phyloP scores from a whole-genome alignment of 1,140 invertebrate genomes.

The Drosophila parabipectinata region DNA sequence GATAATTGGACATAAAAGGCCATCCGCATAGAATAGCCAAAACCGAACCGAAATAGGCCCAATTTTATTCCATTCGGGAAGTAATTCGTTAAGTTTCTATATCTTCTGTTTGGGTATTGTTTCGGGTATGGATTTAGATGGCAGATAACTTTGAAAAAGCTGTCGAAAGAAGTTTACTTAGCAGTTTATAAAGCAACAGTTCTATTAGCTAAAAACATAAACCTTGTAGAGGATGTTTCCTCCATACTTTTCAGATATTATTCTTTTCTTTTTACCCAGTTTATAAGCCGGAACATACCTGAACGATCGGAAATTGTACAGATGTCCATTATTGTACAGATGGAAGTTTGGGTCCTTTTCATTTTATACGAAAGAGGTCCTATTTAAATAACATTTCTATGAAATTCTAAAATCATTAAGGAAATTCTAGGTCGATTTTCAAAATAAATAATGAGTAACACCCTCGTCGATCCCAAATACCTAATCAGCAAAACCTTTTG shows the following conservation, averaged over 20 bases:
- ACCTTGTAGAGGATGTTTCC: too few relatives aligned
- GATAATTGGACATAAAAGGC: constrained; percentile 68
- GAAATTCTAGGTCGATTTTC: too few relatives aligned
- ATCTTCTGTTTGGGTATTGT: constrained; percentile 9
- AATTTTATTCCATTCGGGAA: constrained; percentile 26
- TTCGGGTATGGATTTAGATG: background rate
- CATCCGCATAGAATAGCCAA: constrained; percentile 38
- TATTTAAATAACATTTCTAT: too few relatives aligned
- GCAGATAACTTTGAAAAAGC: background rate
- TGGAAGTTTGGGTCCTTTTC: too few relatives aligned
- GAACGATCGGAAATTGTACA: too few relatives aligned
- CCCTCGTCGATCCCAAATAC: background rate
- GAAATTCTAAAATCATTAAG: too few relatives aligned
- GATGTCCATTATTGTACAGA: too few relatives aligned
- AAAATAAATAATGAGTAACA: background rate
- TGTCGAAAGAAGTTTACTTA: too few relatives aligned
- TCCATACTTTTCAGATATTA: background rate
- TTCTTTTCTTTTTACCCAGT: background rate
- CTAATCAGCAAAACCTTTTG: constrained; percentile 10
- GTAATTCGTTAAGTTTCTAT: constrained; percentile 4
- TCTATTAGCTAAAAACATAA: too few relatives aligned
- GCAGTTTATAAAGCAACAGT: too few relatives aligned
- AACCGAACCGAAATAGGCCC: background rate
- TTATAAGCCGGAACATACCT: too few relatives aligned
- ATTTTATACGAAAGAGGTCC: too few relatives aligned